Base-by-base conservation (phyloP, 2,113 vertebrate genomes). In the Antechinus flavipes region DNA sequence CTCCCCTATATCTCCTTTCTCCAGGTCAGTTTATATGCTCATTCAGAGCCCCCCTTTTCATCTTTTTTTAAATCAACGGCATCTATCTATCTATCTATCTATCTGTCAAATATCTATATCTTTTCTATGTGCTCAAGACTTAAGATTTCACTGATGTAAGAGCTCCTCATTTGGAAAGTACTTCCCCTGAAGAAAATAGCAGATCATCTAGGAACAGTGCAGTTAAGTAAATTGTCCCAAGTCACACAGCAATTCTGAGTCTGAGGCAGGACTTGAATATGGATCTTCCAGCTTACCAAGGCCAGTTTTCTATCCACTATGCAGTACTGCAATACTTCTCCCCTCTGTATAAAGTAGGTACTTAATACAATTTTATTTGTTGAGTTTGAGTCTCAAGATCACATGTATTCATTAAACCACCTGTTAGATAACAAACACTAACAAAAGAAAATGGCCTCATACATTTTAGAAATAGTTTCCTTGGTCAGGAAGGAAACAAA, bases 341-440 rank as follows among this genome's bases (percentile, higher is more conserved):
- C 19, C 0, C 68, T 84, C n/a, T 84, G 68, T 84, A 84, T 19
- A 84, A 84, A 42, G 19, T 84, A 42, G 19, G 7, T 84, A 0
- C 68, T 84, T 84, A 84, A 84, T 16, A 84, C 19, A 42, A 23
- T 23, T 84, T 84, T 84, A 84, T 84, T 84, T 84, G n/a, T n/a
- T n/a, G 68, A 76, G n/a, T 84, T 84, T 84, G 68, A 23, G 42
- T 16, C 7, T 84, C 22, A 16, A 91, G 3, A 8, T 42, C 91
- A 58, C 84, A 46, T 52, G 35, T 84, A 76, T 49, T 91, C 23
- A 56, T 96, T 54, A 0, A 0, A 42, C 84, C 84, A 93, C 84
- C 92, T 54, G 54, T 42, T 16, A 54, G 50, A 35, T 58, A 95
- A 95, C 68, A 52, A 42, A 84, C 0, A 95, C 30, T 95, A 49